A percentile compares a stretch with the other conserved stretches of the same genome.
These are phyloP conservation scores for Phoenicopterus ruber DNA, from an alignment of 2,113 vertebrate genomes.

Conservation along the genomic window DNA sequence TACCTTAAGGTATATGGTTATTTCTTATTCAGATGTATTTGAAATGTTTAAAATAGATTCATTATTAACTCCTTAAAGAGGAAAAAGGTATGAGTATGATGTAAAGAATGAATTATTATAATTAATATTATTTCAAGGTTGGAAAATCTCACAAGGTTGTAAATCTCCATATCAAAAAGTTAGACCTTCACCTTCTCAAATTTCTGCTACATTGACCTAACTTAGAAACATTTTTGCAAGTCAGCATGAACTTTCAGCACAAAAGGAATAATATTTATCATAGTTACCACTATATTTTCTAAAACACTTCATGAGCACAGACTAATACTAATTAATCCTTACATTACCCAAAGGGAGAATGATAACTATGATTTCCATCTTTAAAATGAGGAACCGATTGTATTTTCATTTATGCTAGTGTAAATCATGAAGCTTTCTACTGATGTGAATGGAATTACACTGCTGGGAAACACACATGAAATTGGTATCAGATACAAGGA, in stretches of 20 bases:
- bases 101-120: not conserved
- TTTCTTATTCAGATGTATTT: not conserved
- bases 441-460: not conserved
- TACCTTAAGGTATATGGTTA: not conserved
- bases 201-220: not conserved
- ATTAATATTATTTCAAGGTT: conserved; percentile 14
- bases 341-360: not conserved
- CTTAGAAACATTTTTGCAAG: not conserved
- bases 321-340: conserved; percentile 44
- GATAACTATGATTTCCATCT: conserved; percentile 16
- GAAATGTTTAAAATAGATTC: conserved; percentile 2
- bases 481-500: not conserved
- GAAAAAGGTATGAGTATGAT: not conserved
- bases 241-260: conserved; percentile 1
- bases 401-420: conserved; percentile 26
- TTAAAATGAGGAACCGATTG: conserved; percentile 28
- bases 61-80: not conserved
- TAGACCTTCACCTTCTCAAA: not conserved
- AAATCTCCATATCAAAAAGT: conserved; percentile 10
- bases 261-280: conserved; percentile 27
- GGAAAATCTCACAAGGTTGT: not conserved
- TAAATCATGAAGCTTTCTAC: conserved; percentile 19
- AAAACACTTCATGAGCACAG: not conserved
- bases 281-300: not conserved
- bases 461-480: conserved; percentile 24